Evolutionary conservation across 2,888 invertebrate genomes (phyloP).

Genomic region (Pogonocherus hispidulus): DNA sequence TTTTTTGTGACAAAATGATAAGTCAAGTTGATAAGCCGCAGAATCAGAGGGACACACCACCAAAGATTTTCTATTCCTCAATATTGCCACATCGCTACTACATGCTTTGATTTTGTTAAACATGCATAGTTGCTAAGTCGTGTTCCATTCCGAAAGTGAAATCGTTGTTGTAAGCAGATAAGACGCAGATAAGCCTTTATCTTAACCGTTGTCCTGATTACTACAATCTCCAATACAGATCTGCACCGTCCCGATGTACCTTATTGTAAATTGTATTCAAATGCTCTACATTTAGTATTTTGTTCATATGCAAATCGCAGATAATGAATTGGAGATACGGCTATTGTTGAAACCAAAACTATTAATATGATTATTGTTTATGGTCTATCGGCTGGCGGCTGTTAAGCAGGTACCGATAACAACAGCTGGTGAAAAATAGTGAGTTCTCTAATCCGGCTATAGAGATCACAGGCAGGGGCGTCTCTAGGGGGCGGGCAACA

Average conservation of each 20-base stretch:
- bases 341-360: constrained; percentile 34
- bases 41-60: too few relatives aligned
- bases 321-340: constrained; percentile 32
- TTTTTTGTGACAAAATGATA: too few relatives aligned
- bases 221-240: constrained; percentile 27
- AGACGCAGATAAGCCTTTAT: constrained; percentile 18
- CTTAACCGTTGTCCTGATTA: constrained; percentile 7
- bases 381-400: constrained; percentile 1
- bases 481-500: too few relatives aligned
- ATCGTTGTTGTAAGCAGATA: constrained; percentile 2
- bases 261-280: constrained; percentile 35
- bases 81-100: neutral
- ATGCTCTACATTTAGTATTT: constrained; percentile 25
- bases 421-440: too few relatives aligned
- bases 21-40: too few relatives aligned
- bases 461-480: too few relatives aligned
- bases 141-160: neutral
- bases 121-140: neutral
- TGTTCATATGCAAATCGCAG: constrained; percentile 34
- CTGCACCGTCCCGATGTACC: constrained; percentile 25
- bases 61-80: neutral
- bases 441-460: too few relatives aligned
- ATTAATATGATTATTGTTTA: constrained; percentile 27
- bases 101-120: neutral
- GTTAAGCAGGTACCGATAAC: too few relatives aligned